Percentiles rank a stretch among this genome's conserved stretches.
Conservation (phyloP, 2,888 invertebrate genomes). For the Trisateles emortualis region DNA sequence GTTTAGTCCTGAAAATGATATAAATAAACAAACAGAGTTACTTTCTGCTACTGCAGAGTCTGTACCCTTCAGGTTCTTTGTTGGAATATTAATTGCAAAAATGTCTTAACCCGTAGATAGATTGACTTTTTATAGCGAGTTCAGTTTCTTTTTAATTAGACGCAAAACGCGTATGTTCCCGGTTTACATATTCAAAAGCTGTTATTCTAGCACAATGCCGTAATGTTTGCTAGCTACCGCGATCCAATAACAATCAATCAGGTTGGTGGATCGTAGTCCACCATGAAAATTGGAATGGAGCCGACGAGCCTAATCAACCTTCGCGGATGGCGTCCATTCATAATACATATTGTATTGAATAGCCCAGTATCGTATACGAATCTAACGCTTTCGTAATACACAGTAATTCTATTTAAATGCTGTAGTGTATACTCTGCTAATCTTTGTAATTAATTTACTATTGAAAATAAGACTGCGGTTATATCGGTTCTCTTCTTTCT, state of each 20-base stretch:
- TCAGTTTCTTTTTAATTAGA: background rate
- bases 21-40: no score
- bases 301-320: constrained; percentile 73
- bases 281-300: constrained; percentile 79
- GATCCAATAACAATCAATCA: constrained; percentile 77
- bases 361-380: constrained; percentile 65
- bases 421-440: constrained; percentile 39
- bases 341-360: constrained; percentile 80
- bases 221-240: constrained; percentile 23
- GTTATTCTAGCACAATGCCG: background rate
- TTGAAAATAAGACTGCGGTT: constrained; percentile 32
- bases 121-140: no score
- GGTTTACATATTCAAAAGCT: constrained; percentile 8
- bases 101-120: no score
- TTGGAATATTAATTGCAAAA: no score
- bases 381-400: constrained; percentile 68
- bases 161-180: background rate
- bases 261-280: constrained; percentile 64
- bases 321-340: constrained; percentile 67
- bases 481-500: background rate
- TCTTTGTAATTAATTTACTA: constrained; percentile 56
- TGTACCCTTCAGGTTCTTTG: no score
- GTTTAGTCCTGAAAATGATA: no score
- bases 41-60: no score
- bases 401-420: constrained; percentile 63